Percentiles rank a stretch among this genome's conserved stretches.
These are phyloP conservation scores for Pomacea canaliculata DNA, from an alignment of 2,888 invertebrate genomes.

Conservation along the genomic window DNA sequence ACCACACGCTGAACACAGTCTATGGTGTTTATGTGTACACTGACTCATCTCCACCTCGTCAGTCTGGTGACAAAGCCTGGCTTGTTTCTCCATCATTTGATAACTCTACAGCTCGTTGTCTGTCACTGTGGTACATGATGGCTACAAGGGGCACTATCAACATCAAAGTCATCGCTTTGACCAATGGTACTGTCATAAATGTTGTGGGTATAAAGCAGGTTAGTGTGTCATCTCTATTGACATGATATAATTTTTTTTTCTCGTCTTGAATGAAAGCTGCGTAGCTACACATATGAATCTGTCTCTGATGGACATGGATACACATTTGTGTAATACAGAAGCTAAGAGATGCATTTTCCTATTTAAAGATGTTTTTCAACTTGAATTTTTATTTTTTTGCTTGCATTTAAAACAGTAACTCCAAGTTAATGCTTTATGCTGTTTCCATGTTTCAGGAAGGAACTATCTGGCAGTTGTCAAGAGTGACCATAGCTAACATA, in stretches of 20 bases:
- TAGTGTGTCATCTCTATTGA: not conserved
- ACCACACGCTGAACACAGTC: conserved; percentile 54
- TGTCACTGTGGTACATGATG: conserved; percentile 65
- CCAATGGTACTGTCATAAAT: conserved; percentile 6
- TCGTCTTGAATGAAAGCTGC: too few species aligned
- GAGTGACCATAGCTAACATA: conserved; percentile 23
- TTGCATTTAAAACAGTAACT: too few species aligned
- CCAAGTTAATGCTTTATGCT: too few species aligned
- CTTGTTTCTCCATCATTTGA: conserved; percentile 48
- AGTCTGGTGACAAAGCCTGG: conserved; percentile 79
- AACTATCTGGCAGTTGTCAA: conserved; percentile 42
- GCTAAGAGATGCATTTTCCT: too few species aligned
- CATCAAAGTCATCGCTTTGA: conserved; percentile 44
- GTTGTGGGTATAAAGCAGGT: conserved; percentile 11
- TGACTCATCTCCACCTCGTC: conserved; percentile 76
- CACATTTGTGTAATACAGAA: too few species aligned
- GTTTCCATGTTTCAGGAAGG: conserved; percentile 17
- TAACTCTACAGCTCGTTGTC: conserved; percentile 47
- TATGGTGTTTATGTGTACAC: conserved; percentile 80
- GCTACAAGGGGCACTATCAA: conserved; percentile 49
- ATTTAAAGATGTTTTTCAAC: too few species aligned
- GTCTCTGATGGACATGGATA: too few species aligned
- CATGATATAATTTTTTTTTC: not conserved
- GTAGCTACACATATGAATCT: too few species aligned
- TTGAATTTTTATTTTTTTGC: too few species aligned